phyloP scores from a whole-genome alignment of 2,888 invertebrate species.

The Epiperipatus broadwayi region DNA sequence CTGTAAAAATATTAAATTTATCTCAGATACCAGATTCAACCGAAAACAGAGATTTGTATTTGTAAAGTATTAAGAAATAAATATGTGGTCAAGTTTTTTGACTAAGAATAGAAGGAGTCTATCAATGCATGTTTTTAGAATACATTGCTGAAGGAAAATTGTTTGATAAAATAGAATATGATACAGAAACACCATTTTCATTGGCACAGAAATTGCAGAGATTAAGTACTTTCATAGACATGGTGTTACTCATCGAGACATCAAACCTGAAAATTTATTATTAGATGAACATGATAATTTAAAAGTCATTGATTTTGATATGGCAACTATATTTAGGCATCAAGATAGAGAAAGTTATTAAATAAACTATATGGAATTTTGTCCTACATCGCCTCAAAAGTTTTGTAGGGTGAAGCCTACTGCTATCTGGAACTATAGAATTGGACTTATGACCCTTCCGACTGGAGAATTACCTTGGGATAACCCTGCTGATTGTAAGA shows the following conservation, averaged over 20 bases:
- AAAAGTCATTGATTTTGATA: constrained; percentile 92
- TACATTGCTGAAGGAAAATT: constrained; percentile 92
- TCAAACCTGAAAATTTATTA: constrained; percentile 90
- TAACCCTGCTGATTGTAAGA: constrained; percentile 48
- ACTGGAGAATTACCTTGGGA: constrained; percentile 95
- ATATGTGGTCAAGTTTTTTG: constrained; percentile 69
- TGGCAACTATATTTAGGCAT: constrained; percentile 54
- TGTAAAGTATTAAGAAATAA: constrained; percentile 66
- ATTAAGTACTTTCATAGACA: constrained; percentile 71
- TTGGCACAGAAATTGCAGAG: constrained; percentile 63
- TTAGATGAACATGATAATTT: constrained; percentile 61
- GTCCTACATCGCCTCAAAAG: constrained; percentile 91
- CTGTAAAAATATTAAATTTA: no score
- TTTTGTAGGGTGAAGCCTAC: constrained; percentile 58
- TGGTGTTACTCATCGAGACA: constrained; percentile 80
- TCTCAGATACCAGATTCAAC: no score
- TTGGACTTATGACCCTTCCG: constrained; percentile 77
- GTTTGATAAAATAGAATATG: constrained; percentile 95
- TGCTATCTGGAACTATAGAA: constrained; percentile 90
- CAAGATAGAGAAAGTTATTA: constrained; percentile 41
- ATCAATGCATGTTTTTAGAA: constrained; percentile 83
- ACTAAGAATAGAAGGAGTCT: constrained; percentile 52
- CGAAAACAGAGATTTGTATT: constrained; percentile 60
- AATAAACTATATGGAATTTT: constrained; percentile 69
- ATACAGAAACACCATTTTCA: constrained; percentile 59